phyloP scores from a whole-genome alignment of 2,797 vertebrate genomes.

The Peromyscus eremicus region DNA sequence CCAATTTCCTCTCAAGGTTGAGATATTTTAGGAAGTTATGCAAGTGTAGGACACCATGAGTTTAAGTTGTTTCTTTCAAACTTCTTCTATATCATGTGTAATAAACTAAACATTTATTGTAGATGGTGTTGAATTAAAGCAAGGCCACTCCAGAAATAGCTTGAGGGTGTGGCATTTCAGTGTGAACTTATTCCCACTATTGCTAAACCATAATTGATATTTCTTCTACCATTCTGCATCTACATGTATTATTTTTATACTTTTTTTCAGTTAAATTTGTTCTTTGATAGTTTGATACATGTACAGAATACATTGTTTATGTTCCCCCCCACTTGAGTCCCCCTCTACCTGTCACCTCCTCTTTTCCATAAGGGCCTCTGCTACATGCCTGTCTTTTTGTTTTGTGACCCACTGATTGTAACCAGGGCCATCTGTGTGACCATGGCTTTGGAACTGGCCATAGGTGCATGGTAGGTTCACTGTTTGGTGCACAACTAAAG shows the following conservation, averaged over 20 bases:
- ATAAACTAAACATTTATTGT: neutral
- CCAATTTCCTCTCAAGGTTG: neutral
- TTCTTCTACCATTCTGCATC: neutral
- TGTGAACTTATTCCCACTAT: neutral
- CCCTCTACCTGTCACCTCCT: too few species aligned
- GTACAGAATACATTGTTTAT: neutral
- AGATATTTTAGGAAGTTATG: constrained; percentile 8
- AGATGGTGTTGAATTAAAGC: neutral
- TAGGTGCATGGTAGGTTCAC: neutral
- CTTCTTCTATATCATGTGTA: neutral
- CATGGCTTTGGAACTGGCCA: neutral
- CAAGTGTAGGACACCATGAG: neutral
- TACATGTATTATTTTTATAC: neutral
- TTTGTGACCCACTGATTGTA: neutral
- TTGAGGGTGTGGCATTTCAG: neutral
- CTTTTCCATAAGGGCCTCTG: neutral
- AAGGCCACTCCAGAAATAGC: neutral
- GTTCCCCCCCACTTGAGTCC: neutral
- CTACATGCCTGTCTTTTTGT: neutral
- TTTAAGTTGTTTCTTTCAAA: constrained; percentile 62
- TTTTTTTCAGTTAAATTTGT: neutral
- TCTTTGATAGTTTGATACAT: neutral
- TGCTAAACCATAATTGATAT: neutral
- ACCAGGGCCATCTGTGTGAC: neutral
- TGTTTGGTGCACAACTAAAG: neutral